Evolutionary conservation across 2,113 vertebrate genomes (phyloP), one percentile per base, ranked within the genome.

Genomic region (Seriola aureovittata): DNA sequence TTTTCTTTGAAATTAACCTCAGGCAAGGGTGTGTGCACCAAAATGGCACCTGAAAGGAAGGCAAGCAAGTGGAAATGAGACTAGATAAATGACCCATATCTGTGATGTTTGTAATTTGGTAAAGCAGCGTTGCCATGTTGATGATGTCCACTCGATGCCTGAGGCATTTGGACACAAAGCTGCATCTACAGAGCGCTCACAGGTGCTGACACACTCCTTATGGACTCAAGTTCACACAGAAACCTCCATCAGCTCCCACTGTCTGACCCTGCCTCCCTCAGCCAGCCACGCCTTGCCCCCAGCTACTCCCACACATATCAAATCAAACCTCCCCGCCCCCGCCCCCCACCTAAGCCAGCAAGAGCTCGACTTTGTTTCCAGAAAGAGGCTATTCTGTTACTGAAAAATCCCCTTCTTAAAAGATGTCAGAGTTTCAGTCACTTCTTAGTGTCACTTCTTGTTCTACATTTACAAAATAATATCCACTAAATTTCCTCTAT

Each of bases 281-380:
- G 32, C 36, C 70, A 21, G 84, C 84, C 91, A 87, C 92, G 72
- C 91, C 91, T 82, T 73, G 80, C 83, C 90, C 88, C 87, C 34
- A 83, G 90, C 86, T 58, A 79, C 83, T 94, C 93, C 87, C 94
- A 93, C 92, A 89, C 82, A 78, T 90, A 93, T 93, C 90, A 86
- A 64, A 89, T 91, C 60, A 81, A 90, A 79, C 12, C 55, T 38
- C 36, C 3, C 55, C 68, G 62, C 52, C 69, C 57, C 44, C 40
- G 2, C 50, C 68, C 65, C 57, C 71, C 23, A 50, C 71, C 67
- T 72, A 29, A 62, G 13, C 5, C 55, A 13, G 54, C 63, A 38
- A 81, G 32, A 69, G 54, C 69, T 38, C 16, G 10, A 78, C 82
- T 72, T 71, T 77, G 76, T 86, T 34, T 81, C 38, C 48, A 74